Base-by-base conservation (phyloP, 2,797 vertebrate species). In the Acipenser oxyrinchus region DNA sequence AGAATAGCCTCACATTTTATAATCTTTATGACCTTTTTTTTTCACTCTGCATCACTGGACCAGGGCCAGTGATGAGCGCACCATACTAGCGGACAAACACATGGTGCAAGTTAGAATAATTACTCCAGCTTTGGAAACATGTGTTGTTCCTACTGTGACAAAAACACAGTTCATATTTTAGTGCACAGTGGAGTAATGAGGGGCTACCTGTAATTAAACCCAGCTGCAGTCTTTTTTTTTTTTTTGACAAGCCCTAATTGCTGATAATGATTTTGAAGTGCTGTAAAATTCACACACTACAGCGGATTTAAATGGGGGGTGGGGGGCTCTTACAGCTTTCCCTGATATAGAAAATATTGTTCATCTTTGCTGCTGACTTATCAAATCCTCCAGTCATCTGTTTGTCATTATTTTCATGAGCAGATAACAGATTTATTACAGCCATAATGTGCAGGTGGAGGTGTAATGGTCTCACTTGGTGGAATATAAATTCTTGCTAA, bases 401-500 rank as follows among this genome's bases (percentile, higher is more conserved):
- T 85, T 84, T 80, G 82, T 80, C 83, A 77, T 88, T 78, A 82
- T 79, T 80, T 88, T 89, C 81, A 84, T 69, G 83, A 87, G 84
- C 85, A 82, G 89, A 89, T 89, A 89, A 85, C 70, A 79, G 79
- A 84, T 90, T 89, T 88, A 88, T 86, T 87, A 81, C 81, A 75
- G 80, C 73, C 76, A 80, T 87, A 84, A 87, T 74, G 78, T 74
- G 78, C 88, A 89, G 86, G 86, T 88, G 83, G 81, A 75, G 72
- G 80, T 62, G 52, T 77, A 84, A 85, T 84, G 82, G 75, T 81
- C 83, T 85, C 69, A 51, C 73, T 76, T 74, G 70, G 70, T 70
- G 68, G 74, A 76, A 57, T 74, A 77, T 74, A 78, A 81, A 83
- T 84, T 75, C 69, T 72, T 58, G 68, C 71, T 78, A 70, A 71